Conservation (phyloP, 2,888 invertebrate species). For the Coenonympha glycerion region DNA sequence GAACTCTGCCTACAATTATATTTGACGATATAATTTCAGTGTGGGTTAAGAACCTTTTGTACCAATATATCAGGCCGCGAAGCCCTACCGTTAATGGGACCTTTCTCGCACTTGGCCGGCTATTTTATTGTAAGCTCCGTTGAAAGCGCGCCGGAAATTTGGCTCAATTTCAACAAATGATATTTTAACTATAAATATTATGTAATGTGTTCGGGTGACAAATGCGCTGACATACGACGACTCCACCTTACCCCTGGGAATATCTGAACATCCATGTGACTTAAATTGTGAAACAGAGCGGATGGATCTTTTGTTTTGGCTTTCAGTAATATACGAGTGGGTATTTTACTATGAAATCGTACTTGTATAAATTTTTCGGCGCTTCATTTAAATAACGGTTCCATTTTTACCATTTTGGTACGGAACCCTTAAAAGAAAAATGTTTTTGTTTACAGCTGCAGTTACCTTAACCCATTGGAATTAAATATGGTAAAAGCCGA, state of each 20-base stretch:
- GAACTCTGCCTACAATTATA: too few species aligned
- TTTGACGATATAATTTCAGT: too few species aligned
- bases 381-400: slow-evolving; percentile 3
- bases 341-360: neutral
- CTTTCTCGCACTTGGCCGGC: neutral
- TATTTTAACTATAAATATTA: slow-evolving; percentile 72
- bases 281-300: slow-evolving; percentile 24
- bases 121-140: slow-evolving; percentile 56
- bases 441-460: too few species aligned
- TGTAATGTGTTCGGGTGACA: slow-evolving; percentile 53
- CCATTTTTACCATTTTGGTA: too few species aligned
- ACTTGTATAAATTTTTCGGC: slow-evolving; percentile 1
- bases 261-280: slow-evolving; percentile 19
- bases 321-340: neutral
- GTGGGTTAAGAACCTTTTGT: too few species aligned
- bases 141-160: slow-evolving; percentile 73
- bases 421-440: too few species aligned
- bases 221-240: slow-evolving; percentile 44
- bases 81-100: neutral
- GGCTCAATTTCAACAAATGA: slow-evolving; percentile 75
- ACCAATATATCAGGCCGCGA: too few species aligned
- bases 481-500: too few species aligned
- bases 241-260: slow-evolving; percentile 50
- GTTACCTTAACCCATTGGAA: too few species aligned
- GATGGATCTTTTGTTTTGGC: slow-evolving; percentile 8